Percentiles rank a stretch among this genome's conserved stretches.
phyloP scores from a whole-genome alignment of 2,113 vertebrate genomes.

The Gracilinanus agilis region DNA sequence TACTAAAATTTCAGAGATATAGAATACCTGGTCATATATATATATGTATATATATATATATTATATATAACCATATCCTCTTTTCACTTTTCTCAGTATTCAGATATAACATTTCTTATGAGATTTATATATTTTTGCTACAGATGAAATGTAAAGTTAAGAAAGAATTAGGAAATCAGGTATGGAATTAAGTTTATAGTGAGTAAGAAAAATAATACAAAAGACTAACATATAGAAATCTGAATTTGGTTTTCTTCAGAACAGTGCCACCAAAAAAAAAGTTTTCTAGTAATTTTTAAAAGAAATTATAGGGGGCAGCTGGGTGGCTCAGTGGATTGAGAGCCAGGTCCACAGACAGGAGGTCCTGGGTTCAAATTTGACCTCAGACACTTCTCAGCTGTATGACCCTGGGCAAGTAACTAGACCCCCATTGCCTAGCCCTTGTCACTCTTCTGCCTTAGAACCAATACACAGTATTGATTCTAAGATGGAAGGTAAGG shows the following conservation, averaged over 20 bases:
- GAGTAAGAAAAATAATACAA: neutral
- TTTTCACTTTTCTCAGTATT: conserved; percentile 1
- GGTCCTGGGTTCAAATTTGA: no score
- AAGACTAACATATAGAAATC: neutral
- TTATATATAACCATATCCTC: neutral
- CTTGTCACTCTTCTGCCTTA: no score
- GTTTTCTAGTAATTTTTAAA: neutral
- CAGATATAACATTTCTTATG: neutral
- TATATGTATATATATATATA: no score
- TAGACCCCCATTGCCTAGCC: no score
- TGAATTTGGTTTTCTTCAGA: neutral
- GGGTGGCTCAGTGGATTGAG: no score
- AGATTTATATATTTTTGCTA: neutral
- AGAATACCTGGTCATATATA: neutral
- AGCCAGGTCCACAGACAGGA: no score
- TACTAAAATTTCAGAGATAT: conserved; percentile 25
- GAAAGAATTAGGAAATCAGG: conserved; percentile 39
- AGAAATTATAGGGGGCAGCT: no score
- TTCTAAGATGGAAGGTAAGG: no score
- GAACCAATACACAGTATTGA: no score
- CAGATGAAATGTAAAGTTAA: conserved; percentile 23
- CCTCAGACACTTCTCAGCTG: no score
- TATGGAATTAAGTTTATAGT: neutral
- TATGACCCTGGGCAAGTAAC: no score
- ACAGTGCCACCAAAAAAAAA: no score